Evolutionary conservation across 1,140 invertebrate species (phyloP), one percentile per base, ranked within the genome.

Genomic region (Psix sp.): DNA sequence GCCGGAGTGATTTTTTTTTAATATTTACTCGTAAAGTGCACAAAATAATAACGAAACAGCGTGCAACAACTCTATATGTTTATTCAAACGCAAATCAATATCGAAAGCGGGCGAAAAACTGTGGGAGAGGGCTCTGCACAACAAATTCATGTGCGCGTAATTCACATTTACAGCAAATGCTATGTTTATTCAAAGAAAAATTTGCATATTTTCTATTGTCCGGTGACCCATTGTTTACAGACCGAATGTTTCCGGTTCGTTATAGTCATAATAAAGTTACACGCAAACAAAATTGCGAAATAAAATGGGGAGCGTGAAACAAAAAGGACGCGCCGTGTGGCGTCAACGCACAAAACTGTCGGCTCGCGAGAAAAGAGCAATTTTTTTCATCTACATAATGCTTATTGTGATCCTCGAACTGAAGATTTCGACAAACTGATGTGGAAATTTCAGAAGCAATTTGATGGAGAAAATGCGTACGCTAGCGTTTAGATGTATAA

Each of bases 101-200:
- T 75, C 63, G 72, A 52, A 60, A 52, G 35, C 46, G 39, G 45
- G 43, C 5, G 65, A 38, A 59, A 70, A 70, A 62, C 10, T 33
- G 21, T 9, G 0, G 24, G 62, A 15, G 31, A 15, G 6, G 31
- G 9, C 21, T 18, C 14, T 39, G 35, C 35, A 43, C 46, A 63
- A 60, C 71, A 60, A 65, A 70, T 66, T 70, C 59, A 43, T 24
- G 65, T 54, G 51, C 21, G 45, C 39, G 46, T 60, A 68, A 70
- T 74, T 74, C 59, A 68, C 60, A 70, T 75, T 75, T 75, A 66
- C 66, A 66, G 65, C 73, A 70, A 74, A 67, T 66, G 56, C 54
- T 71, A 71, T 76, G 73, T 76, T 76, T 76, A 76, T 76, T 76
- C 73, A 76, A 71, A 76, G 66, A 71, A 76, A 62, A 76, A 76